phyloP scores from a whole-genome alignment of 2,888 invertebrate species.

The Thymelicus sylvestris region DNA sequence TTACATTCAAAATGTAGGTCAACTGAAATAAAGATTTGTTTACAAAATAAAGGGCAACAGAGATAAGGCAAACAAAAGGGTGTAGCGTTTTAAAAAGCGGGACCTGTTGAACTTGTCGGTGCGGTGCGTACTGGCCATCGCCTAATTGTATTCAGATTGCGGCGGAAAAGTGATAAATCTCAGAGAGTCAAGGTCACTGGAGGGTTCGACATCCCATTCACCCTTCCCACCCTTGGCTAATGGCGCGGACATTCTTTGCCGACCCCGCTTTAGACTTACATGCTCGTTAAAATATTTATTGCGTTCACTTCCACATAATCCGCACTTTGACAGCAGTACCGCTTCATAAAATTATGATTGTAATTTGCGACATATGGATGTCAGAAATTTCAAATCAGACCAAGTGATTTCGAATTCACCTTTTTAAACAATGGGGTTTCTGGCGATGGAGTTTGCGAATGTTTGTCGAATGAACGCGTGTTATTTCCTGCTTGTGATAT shows the following conservation, averaged over 20 bases:
- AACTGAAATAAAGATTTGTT: slow-evolving; percentile 7
- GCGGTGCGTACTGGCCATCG: slow-evolving; percentile 67
- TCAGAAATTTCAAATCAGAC: neutral
- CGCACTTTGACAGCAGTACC: neutral
- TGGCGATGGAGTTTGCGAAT: neutral
- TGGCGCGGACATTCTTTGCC: slow-evolving; percentile 78
- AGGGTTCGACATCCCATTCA: slow-evolving; percentile 82
- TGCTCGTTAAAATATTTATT: slow-evolving; percentile 44
- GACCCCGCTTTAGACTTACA: slow-evolving; percentile 65
- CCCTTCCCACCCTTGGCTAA: slow-evolving; percentile 78
- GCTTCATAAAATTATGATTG: neutral
- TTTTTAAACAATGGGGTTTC: neutral
- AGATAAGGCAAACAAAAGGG: slow-evolving; percentile 20
- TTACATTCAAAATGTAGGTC: neutral
- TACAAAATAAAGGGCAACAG: slow-evolving; percentile 19
- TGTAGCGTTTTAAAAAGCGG: slow-evolving; percentile 45
- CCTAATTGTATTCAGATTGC: slow-evolving; percentile 82
- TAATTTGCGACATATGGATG: neutral
- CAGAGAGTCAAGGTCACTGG: slow-evolving; percentile 78
- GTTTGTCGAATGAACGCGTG: neutral
- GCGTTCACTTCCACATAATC: neutral
- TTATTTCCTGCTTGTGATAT: neutral
- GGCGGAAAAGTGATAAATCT: slow-evolving; percentile 81
- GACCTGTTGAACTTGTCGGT: slow-evolving; percentile 68
- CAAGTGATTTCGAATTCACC: no score